Conservation (phyloP, 2,888 invertebrate species). For the Marasmarcha lunaedactyla region DNA sequence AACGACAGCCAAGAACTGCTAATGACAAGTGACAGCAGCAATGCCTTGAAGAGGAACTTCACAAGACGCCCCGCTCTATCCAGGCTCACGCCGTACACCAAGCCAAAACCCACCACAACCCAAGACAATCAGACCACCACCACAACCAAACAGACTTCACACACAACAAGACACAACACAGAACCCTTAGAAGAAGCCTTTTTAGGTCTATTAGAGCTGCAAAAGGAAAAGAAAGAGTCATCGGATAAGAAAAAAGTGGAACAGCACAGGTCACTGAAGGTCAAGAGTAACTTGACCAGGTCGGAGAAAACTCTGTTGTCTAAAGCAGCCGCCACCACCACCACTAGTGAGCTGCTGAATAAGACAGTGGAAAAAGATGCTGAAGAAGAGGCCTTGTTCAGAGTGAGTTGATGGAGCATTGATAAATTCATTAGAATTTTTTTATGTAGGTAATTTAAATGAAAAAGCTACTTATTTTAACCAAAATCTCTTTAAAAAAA, state of each 20-base stretch:
- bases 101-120: conserved; percentile 5
- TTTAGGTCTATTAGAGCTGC: conserved; percentile 28
- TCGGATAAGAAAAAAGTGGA: conserved; percentile 9
- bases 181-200: conserved; percentile 35
- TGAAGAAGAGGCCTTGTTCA: no score
- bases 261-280: conserved; percentile 10
- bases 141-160: conserved; percentile 9
- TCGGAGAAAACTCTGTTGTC: background rate
- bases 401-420: no score
- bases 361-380: no score
- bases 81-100: conserved; percentile 39
- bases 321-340: no score
- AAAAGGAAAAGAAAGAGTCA: conserved; percentile 17
- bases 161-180: conserved; percentile 19
- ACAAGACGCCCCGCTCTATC: conserved; percentile 44
- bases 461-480: no score
- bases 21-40: conserved; percentile 68
- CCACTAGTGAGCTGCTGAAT: no score
- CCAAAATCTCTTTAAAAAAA: no score
- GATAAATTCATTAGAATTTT: no score
- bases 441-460: no score
- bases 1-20: conserved; percentile 72
- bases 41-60: conserved; percentile 40
- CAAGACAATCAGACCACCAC: conserved; percentile 11
- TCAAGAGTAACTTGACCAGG: conserved; percentile 8